Conservation (phyloP, 2,888 invertebrate genomes). For the Lepidochitona cinerea region DNA sequence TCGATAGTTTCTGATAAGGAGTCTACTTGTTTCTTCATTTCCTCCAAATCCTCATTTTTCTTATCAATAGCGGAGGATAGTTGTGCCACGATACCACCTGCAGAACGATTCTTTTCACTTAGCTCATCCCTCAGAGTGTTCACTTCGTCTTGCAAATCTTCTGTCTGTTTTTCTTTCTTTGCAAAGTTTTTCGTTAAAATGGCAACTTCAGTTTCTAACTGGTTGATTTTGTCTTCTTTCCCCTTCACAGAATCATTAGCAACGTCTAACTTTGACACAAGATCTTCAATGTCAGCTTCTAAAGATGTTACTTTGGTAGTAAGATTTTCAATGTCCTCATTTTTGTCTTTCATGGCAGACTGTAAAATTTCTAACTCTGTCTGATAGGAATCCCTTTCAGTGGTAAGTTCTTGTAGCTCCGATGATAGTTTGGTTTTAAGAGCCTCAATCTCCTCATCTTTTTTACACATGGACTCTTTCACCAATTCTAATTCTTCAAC, state of each 20-base stretch:
- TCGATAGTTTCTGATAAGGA: background rate
- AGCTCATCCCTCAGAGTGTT: background rate
- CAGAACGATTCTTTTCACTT: background rate
- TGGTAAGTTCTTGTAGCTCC: too few species aligned
- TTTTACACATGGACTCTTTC: too few species aligned
- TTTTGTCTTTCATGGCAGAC: conserved; percentile 23
- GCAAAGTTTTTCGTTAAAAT: background rate
- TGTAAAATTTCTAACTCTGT: conserved; percentile 29
- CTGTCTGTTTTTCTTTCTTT: background rate
- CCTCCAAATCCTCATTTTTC: conserved; percentile 16
- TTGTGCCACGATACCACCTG: background rate
- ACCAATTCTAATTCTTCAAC: background rate
- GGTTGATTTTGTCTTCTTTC: background rate
- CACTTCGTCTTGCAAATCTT: background rate
- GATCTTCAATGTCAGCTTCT: background rate
- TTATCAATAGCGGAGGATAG: background rate
- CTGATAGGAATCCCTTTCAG: too few species aligned
- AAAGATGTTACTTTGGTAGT: background rate
- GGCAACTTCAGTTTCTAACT: background rate
- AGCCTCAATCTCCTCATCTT: too few species aligned
- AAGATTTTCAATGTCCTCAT: background rate
- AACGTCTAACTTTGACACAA: background rate
- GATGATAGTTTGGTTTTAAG: too few species aligned
- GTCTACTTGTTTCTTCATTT: conserved; percentile 14
- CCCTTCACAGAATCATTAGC: background rate